Evolutionary conservation across 2,113 vertebrate species (phyloP).

Genomic region (Solea solea): DNA sequence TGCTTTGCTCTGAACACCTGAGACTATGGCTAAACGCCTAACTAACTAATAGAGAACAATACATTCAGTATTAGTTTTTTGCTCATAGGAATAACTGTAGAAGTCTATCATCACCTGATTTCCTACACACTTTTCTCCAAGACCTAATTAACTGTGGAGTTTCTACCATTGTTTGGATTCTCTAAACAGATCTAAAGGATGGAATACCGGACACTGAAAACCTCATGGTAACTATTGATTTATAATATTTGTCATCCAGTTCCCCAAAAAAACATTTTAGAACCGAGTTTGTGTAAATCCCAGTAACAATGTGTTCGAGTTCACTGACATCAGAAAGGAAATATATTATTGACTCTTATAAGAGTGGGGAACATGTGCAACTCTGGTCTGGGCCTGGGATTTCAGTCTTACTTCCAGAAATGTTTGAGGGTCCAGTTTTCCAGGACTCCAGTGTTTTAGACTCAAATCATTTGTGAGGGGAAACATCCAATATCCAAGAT

Average conservation of each 20-base stretch:
- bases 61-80: conserved; percentile 33
- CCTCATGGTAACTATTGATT: no score
- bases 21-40: conserved; percentile 59
- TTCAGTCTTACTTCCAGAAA: not conserved
- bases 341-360: not conserved
- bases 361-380: not conserved
- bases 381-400: not conserved
- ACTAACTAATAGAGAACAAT: conserved; percentile 34
- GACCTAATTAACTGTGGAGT: no score
- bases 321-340: no score
- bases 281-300: no score
- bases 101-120: conserved; percentile 33
- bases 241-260: no score
- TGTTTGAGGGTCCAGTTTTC: conserved; percentile 19
- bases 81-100: conserved; percentile 20
- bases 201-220: no score
- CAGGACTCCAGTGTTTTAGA: conserved; percentile 34
- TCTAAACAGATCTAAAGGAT: no score
- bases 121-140: conserved; percentile 20
- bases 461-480: not conserved
- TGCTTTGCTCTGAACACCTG: conserved; percentile 55
- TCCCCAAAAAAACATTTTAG: no score
- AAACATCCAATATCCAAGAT: not conserved
- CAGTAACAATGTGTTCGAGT: no score
- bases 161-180: not conserved